Base-by-base conservation (phyloP, 2,113 vertebrate species). In the Xyrauchen texanus region DNA sequence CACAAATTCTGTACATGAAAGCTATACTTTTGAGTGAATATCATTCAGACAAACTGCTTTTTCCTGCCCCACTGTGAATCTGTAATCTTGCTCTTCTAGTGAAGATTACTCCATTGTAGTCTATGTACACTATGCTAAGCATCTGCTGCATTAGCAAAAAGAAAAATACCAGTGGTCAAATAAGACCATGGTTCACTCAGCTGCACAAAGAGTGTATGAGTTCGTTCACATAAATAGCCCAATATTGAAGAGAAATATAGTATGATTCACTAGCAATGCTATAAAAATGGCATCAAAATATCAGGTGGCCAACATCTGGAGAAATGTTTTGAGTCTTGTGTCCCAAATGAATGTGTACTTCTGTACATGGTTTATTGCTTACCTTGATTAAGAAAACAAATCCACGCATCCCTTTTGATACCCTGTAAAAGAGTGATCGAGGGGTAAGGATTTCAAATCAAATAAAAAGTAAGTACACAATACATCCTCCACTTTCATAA, bases 361-460 rank as follows among this genome's bases (percentile, higher is more conserved):
- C 47, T n/a, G 51, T 4, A 21, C 58, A 57, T 79, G 77, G 58
- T 69, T 53, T 47, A 79, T 69, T 52, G 12, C 16, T 79, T 77
- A 77, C 16, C 64, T 80, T 66, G 47, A 77, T 72, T 64, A 45
- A 62, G 16, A 64, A 84, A 81, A 81, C 63, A 81, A 77, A 76
- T 58, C 51, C 71, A 42, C 57, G 4, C 11, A 7, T 51, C 67
- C 12, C 47, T 49, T 80, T n/a, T 42, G 51, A 67, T 77, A 42
- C 42, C 53, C 42, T 21, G 15, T 81, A 49, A 75, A 78, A 45
- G 6, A 58, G 52, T 58, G 8, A 65, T 84, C 65, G 58, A 76
- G 57, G 58, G 34, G 60, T 61, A 44, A 76, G 13, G 75, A 52
- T 84, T 81, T 84, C 74, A 64, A 78, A 81, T 81, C 34, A 81